A percentile compares a stretch with the other conserved stretches of the same genome.
Evolutionary conservation across 2,797 vertebrate genomes (phyloP).

Genomic region (Rallus crepitans): DNA sequence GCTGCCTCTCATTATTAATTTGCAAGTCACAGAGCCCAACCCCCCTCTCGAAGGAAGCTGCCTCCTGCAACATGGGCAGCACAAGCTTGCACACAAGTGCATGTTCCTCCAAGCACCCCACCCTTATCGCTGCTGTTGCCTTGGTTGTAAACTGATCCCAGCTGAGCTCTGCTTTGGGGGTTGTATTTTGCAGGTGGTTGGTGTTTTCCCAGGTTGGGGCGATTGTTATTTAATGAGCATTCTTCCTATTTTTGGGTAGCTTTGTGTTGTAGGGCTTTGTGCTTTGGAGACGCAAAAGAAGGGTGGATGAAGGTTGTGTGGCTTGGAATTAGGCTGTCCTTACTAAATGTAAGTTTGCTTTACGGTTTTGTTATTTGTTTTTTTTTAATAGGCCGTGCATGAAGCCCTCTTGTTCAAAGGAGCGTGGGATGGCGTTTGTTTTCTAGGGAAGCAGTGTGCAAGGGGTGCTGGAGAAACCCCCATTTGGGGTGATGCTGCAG

Average conservation of each 20-base stretch:
- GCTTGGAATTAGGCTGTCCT: fast-evolving
- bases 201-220: neutral
- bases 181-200: too few relatives aligned
- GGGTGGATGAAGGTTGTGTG: too few relatives aligned
- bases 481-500: fast-evolving
- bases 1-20: neutral
- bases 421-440: neutral
- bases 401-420: neutral
- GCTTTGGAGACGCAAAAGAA: neutral
- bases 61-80: neutral
- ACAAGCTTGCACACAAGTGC: fast-evolving
- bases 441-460: neutral
- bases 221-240: neutral
- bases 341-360: neutral
- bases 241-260: neutral
- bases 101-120: neutral
- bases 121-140: neutral
- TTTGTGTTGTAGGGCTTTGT: too few relatives aligned
- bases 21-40: neutral
- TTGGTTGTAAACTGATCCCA: neutral
- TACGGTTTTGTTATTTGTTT: too few relatives aligned
- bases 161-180: neutral
- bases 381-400: neutral
- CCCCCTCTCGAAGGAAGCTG: too few relatives aligned
- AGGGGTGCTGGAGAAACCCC: neutral